These are phyloP conservation scores for Molanna angustata DNA, from an alignment of 2,888 invertebrate species.

Conservation along the genomic window DNA sequence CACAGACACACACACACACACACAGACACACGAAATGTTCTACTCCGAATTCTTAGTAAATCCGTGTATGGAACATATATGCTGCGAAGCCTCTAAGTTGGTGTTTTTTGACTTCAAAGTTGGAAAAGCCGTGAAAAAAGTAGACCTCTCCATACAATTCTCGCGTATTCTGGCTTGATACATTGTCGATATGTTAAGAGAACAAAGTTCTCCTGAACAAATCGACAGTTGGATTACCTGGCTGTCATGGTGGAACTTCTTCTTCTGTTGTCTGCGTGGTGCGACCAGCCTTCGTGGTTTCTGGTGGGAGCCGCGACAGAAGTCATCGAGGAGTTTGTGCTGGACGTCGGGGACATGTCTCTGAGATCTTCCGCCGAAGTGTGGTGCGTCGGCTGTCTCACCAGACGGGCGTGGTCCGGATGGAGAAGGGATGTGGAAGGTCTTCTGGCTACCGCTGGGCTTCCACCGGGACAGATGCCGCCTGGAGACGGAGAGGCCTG, in stretches of 20 bases:
- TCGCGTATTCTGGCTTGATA: too few relatives aligned
- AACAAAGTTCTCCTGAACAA: too few relatives aligned
- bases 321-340: constrained; percentile 59
- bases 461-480: constrained; percentile 38
- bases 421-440: constrained; percentile 62
- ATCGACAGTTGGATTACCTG: too few relatives aligned
- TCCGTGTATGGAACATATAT: too few relatives aligned
- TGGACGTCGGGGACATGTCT: constrained; percentile 48
- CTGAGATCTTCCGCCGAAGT: constrained; percentile 39
- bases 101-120: too few relatives aligned
- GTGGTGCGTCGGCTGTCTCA: constrained; percentile 45
- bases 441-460: constrained; percentile 45
- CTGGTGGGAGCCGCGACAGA: constrained; percentile 46
- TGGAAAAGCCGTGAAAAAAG: too few relatives aligned
- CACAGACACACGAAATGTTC: too few relatives aligned
- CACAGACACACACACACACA: too few relatives aligned
- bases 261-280: constrained; percentile 46
- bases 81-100: too few relatives aligned
- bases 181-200: too few relatives aligned
- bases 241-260: constrained; percentile 61
- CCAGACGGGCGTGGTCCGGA: constrained; percentile 67
- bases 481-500: constrained; percentile 49
- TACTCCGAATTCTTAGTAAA: too few relatives aligned
- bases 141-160: too few relatives aligned
- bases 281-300: constrained; percentile 40